Conservation (phyloP, 1,140 invertebrate species). For the Himalopsyche phryganea region DNA sequence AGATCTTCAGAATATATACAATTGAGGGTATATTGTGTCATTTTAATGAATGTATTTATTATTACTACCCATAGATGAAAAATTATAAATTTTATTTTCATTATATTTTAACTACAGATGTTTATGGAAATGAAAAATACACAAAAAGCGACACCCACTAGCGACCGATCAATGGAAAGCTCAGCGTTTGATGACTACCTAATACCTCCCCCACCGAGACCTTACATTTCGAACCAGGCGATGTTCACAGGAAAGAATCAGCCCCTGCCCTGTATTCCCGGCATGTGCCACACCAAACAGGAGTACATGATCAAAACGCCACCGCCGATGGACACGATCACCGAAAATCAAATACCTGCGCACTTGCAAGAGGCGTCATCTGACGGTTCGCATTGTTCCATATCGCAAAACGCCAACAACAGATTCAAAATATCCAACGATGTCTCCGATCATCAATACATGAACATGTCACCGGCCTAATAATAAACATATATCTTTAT, state of each 20-base stretch:
- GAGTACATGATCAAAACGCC: conserved; percentile 20
- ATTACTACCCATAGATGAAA: no score
- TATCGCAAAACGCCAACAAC: not conserved
- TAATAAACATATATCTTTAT: not conserved
- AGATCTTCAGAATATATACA: no score
- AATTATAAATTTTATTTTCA: no score
- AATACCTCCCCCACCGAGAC: conserved; percentile 56
- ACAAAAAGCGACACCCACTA: conserved; percentile 8
- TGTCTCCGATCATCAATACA: conserved; percentile 29
- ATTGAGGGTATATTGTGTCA: no score
- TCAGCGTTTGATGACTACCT: conserved; percentile 54
- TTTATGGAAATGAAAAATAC: conserved; percentile 20
- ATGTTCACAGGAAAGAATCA: not conserved
- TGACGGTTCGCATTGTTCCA: not conserved
- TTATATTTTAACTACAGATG: no score
- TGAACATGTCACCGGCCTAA: conserved; percentile 32
- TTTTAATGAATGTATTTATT: no score
- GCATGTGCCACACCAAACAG: conserved; percentile 13
- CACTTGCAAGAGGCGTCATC: conserved; percentile 1
- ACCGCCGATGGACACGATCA: conserved; percentile 32
- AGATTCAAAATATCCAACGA: conserved; percentile 16
- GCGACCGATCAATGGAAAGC: conserved; percentile 36
- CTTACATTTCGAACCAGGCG: conserved; percentile 35
- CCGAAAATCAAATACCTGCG: conserved; percentile 15
- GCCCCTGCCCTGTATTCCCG: conserved; percentile 6